A percentile compares a stretch with the other conserved stretches of the same genome.
Evolutionary conservation across 2,797 vertebrate genomes (phyloP).

Genomic region (Tenualosa thibaudeaui): DNA sequence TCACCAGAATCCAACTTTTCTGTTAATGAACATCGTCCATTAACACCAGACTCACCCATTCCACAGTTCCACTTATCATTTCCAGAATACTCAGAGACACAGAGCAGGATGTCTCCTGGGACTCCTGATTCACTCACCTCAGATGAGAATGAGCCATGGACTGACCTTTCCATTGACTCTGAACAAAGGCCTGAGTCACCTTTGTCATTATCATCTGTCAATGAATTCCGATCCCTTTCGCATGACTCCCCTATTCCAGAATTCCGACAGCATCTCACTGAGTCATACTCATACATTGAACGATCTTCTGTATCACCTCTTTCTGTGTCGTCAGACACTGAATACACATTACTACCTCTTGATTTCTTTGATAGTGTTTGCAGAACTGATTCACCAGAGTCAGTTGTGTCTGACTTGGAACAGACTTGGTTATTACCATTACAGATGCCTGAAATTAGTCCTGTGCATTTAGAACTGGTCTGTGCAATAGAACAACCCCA

Average conservation of each 20-base stretch:
- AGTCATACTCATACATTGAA: slow-evolving; percentile 24
- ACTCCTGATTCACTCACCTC: background rate
- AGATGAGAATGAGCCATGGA: background rate
- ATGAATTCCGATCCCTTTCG: slow-evolving; percentile 47
- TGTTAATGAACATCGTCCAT: slow-evolving; percentile 43
- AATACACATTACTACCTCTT: slow-evolving; percentile 49
- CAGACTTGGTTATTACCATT: background rate
- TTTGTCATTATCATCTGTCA: slow-evolving; percentile 45
- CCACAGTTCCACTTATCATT: slow-evolving; percentile 54
- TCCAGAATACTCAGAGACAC: slow-evolving; percentile 33
- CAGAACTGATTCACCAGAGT: slow-evolving; percentile 48
- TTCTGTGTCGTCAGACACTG: slow-evolving; percentile 34
- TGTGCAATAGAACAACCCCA: background rate
- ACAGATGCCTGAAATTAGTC: background rate
- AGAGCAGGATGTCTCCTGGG: background rate
- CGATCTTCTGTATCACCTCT: slow-evolving; percentile 43
- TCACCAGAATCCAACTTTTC: slow-evolving; percentile 52
- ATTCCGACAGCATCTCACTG: slow-evolving; percentile 50
- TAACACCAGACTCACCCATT: slow-evolving; percentile 63
- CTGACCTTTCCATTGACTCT: background rate
- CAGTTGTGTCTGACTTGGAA: background rate
- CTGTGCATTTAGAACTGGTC: background rate
- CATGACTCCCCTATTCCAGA: slow-evolving; percentile 65
- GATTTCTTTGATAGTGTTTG: slow-evolving; percentile 37
- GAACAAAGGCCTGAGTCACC: slow-evolving; percentile 32